phyloP scores from a whole-genome alignment of 2,888 invertebrate species.

The Trichopoda pennipes region DNA sequence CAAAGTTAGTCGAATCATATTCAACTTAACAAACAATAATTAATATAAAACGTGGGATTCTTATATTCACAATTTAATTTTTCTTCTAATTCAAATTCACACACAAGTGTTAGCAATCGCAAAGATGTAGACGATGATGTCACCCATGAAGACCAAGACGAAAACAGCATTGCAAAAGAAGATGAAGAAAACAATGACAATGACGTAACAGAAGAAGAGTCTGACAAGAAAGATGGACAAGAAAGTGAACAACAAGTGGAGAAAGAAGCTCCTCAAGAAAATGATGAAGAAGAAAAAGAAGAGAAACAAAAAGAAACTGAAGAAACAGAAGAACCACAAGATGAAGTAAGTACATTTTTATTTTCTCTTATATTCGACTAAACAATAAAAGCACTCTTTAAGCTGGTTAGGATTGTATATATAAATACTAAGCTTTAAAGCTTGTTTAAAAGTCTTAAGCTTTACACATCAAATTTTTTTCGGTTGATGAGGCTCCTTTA shows the following conservation, averaged over 20 bases:
- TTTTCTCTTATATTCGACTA: neutral
- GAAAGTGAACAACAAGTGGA: conserved; percentile 46
- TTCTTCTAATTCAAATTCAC: neutral
- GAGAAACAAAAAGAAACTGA: conserved; percentile 46
- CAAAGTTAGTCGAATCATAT: too few species aligned
- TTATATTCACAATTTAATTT: too few species aligned
- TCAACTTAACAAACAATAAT: too few species aligned
- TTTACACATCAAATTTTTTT: neutral
- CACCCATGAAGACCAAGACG: neutral
- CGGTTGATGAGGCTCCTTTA: conserved; percentile 18
- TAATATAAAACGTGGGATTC: too few species aligned
- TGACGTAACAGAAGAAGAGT: conserved; percentile 5
- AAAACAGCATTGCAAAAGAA: conserved; percentile 47
- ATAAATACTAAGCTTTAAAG: conserved; percentile 9
- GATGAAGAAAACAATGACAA: conserved; percentile 69
- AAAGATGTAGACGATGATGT: conserved; percentile 64
- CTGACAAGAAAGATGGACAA: neutral
- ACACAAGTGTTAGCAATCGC: conserved; percentile 69
- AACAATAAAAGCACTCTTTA: conserved; percentile 31
- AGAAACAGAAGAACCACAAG: conserved; percentile 47
- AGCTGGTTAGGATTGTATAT: conserved; percentile 43
- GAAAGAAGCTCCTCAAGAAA: conserved; percentile 51
- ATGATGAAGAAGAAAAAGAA: conserved; percentile 21
- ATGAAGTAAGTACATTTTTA: conserved; percentile 54
- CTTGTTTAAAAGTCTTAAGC: conserved; percentile 27